A percentile compares a stretch with the other conserved stretches of the same genome.
Evolutionary conservation across 1,140 invertebrate genomes (phyloP).

Genomic region (Danaus melanippus): DNA sequence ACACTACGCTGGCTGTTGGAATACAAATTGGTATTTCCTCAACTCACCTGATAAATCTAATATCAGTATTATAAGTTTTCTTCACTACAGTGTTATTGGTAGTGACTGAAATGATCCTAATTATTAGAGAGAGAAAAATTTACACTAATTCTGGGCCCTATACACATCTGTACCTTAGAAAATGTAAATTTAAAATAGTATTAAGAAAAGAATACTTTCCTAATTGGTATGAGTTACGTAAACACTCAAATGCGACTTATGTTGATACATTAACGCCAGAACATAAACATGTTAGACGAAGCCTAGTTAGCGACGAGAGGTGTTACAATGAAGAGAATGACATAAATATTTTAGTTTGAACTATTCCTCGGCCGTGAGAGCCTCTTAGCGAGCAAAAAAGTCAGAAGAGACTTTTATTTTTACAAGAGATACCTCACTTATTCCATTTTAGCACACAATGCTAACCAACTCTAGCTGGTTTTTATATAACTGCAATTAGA

Average conservation of each 20-base stretch:
- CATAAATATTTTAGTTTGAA: slow-evolving; percentile 35
- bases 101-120: no score
- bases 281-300: background rate
- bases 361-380: slow-evolving; percentile 22
- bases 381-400: slow-evolving; percentile 36
- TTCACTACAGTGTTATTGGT: no score
- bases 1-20: slow-evolving; percentile 1
- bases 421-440: slow-evolving; percentile 26
- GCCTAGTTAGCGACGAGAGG: slow-evolving; percentile 9
- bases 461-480: slow-evolving; percentile 1
- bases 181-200: slow-evolving; percentile 1
- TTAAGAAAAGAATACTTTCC: background rate
- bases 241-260: no score
- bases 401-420: slow-evolving; percentile 33
- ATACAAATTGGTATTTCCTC: slow-evolving; percentile 13
- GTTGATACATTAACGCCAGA: no score
- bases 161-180: background rate
- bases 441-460: slow-evolving; percentile 24
- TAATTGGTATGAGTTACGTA: no score
- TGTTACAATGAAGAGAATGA: slow-evolving; percentile 16
- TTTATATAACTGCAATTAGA: no score
- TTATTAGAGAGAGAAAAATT: no score
- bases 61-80: no score
- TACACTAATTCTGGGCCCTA: no score
- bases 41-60: background rate